Evolutionary conservation across 2,113 vertebrate genomes (phyloP).

Genomic region (Hemiscyllium ocellatum): DNA sequence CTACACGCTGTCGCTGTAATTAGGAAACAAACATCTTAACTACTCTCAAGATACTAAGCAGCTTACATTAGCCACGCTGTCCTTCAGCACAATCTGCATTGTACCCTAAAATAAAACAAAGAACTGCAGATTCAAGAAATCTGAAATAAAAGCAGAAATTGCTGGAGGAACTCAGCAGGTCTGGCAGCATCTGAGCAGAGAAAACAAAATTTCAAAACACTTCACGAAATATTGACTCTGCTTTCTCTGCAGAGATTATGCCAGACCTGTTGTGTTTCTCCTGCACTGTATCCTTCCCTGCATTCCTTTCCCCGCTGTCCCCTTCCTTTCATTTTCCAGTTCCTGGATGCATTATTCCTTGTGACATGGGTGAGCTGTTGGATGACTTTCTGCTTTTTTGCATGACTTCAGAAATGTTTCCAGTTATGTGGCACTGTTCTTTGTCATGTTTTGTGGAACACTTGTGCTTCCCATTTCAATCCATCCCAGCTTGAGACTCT

Average conservation of each 20-base stretch:
- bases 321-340: background rate
- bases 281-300: background rate
- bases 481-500: background rate
- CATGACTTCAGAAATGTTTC: background rate
- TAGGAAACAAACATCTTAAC: background rate
- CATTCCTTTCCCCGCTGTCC: background rate
- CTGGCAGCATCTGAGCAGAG: no score
- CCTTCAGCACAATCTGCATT: background rate
- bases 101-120: background rate
- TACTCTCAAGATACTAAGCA: background rate
- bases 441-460: background rate
- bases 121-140: no score
- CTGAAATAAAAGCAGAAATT: no score
- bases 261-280: no score
- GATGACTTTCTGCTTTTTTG: background rate
- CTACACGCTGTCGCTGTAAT: background rate
- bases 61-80: background rate
- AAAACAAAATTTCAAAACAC: no score
- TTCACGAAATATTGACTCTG: no score
- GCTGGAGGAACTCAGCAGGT: no score
- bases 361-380: background rate
- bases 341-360: background rate
- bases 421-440: background rate
- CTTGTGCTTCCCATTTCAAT: background rate
- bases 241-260: no score